Evolutionary conservation across 2,888 invertebrate species (phyloP).

Genomic region (Trilocha varians): DNA sequence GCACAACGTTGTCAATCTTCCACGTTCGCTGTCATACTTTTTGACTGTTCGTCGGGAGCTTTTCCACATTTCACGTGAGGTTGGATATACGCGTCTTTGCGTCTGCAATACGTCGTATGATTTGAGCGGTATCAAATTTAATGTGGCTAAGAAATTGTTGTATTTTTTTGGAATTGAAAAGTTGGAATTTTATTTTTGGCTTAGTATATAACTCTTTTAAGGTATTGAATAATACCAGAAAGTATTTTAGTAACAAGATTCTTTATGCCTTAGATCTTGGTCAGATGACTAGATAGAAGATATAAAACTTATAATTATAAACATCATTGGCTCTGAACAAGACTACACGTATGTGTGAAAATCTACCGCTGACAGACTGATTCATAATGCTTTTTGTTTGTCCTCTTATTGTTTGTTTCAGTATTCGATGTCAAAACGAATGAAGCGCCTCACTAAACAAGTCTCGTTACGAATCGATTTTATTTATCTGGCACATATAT

Average conservation of each 20-base stretch:
- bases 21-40: constrained; percentile 17
- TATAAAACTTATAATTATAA: no score
- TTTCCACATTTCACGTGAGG: constrained; percentile 17
- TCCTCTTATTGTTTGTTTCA: neutral
- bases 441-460: constrained; percentile 54
- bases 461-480: constrained; percentile 68
- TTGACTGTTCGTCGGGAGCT: constrained; percentile 22
- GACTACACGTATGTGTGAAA: neutral
- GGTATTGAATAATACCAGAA: no score
- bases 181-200: no score
- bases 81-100: constrained; percentile 29
- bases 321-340: no score
- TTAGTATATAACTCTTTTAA: no score
- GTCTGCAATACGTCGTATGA: constrained; percentile 56
- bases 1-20: constrained; percentile 22
- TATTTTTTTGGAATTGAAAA: constrained; percentile 9
- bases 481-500: constrained; percentile 60
- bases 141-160: constrained; percentile 21
- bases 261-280: no score
- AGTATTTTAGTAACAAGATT: no score
- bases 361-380: neutral
- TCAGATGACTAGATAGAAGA: no score
- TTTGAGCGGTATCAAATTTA: constrained; percentile 52
- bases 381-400: neutral
- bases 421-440: constrained; percentile 20